Evolutionary conservation across 2,888 invertebrate species (phyloP), one percentile per base, ranked within the genome.

Genomic region (Parnassius orleans): DNA sequence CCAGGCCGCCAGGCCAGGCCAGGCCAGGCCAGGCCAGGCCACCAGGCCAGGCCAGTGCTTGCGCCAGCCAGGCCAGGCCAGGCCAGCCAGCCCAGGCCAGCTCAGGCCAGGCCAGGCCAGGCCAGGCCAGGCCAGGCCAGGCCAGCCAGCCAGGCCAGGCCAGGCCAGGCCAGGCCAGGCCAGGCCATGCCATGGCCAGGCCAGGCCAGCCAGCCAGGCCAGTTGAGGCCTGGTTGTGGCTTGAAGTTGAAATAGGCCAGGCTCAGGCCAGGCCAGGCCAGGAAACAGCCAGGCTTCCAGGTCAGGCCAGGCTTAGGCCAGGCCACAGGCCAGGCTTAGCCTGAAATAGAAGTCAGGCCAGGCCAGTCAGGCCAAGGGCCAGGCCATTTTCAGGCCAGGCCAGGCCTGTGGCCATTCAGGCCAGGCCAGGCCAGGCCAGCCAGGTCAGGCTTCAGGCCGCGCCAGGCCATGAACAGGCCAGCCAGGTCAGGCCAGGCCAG

Each of bases 381-480:
- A n/a, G n/a, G n/a, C n/a, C n/a, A n/a, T n/a, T n/a, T n/a, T n/a
- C 64, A 65, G 67, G 68, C 65, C 66, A 63, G 65, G 67, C 63
- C 63, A 68, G 67, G 67, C 65, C 67, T 66, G 64, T n/a, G n/a
- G n/a, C n/a, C n/a, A n/a, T 65, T 66, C 62, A 62, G 64, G 69
- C 60, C 65, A 63, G 65, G 66, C 63, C 66, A 64, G 65, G 67
- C 66, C 61, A 63, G 67, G n/a, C n/a, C n/a, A n/a, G 68, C 67
- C 67, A 65, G 71, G 68, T 70, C 69, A 67, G 69, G 70, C 68
- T n/a, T n/a, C 68, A 64, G 69, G 69, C 69, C 69, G 66, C 67
- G 69, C 68, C 66, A 67, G 68, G 66, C 65, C 66, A 68, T 67
- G 68, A 9, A 65, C 65, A 68, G 69, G n/a, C n/a, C n/a, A n/a